Conservation (phyloP, 2,113 vertebrate genomes). For the Eolophus roseicapilla region DNA sequence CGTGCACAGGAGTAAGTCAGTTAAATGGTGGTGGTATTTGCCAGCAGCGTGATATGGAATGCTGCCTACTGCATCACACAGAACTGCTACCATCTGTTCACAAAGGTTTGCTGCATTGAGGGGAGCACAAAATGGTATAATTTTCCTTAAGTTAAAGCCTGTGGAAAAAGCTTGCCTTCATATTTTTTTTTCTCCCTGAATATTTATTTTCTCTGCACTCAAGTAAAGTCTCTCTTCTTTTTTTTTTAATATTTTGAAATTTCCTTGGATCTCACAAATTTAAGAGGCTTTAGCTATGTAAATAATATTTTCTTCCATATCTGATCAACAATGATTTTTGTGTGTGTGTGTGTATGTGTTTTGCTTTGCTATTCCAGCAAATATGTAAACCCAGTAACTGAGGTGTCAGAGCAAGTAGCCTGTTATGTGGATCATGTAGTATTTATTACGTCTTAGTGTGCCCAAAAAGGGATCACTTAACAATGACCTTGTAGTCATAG, state of each 20-base stretch:
- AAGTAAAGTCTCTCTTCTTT: not conserved
- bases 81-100: constrained; percentile 54
- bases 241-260: not conserved
- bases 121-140: not conserved
- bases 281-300: not conserved
- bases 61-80: constrained; percentile 46
- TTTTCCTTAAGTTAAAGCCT: not conserved
- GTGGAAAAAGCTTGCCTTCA: not conserved
- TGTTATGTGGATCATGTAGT: not conserved
- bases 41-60: constrained; percentile 35
- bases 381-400: not conserved
- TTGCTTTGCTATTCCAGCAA: not conserved
- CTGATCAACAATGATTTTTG: not conserved
- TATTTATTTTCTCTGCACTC: not conserved
- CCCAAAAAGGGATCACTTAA: not conserved
- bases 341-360: not conserved
- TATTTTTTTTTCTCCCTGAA: not conserved
- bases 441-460: not conserved
- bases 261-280: not conserved
- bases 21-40: constrained; percentile 2
- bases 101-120: not conserved
- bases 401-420: not conserved
- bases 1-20: not conserved
- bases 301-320: not conserved
- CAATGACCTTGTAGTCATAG: not conserved